These are phyloP conservation scores for Danio aesculapii DNA, from an alignment of 2,797 vertebrate species.

Conservation along the genomic window DNA sequence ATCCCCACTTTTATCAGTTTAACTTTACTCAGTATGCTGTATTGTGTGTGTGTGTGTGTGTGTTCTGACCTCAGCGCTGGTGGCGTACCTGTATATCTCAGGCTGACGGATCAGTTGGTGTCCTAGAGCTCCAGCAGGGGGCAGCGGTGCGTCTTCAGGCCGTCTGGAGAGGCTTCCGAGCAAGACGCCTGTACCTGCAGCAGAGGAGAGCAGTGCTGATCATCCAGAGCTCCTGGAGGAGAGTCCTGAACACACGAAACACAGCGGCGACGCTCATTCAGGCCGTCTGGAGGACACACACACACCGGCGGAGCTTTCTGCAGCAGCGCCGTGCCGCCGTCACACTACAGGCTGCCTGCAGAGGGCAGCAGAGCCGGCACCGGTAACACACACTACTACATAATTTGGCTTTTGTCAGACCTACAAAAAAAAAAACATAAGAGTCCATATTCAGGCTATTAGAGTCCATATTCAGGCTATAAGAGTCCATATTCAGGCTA, in stretches of 20 bases:
- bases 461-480: too few relatives aligned
- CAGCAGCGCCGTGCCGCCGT: conserved; percentile 73
- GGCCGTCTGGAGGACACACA: conserved; percentile 86
- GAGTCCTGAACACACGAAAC: conserved; percentile 68
- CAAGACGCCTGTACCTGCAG: conserved; percentile 79
- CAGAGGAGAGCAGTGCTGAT: conserved; percentile 82
- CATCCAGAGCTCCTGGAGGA: conserved; percentile 89
- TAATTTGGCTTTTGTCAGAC: background rate
- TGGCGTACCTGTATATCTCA: conserved; percentile 83
- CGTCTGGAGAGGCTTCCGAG: conserved; percentile 86
- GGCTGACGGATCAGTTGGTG: conserved; percentile 63
- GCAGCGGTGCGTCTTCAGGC: conserved; percentile 87
- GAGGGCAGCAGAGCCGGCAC: conserved; percentile 83
- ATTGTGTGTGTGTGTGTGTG: background rate
- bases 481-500: too few relatives aligned
- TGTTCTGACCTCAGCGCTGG: conserved; percentile 78
- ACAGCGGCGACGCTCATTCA: conserved; percentile 86
- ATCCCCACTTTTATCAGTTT: too few relatives aligned
- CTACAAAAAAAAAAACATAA: background rate
- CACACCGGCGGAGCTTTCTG: conserved; percentile 72
- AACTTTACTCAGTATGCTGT: background rate
- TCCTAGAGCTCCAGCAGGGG: conserved; percentile 67
- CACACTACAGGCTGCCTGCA: conserved; percentile 82
- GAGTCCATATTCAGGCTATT: too few relatives aligned
- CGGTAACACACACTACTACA: conserved; percentile 79